These are phyloP conservation scores for Parnassius smintheus DNA, from an alignment of 2,888 invertebrate genomes.

Conservation along the genomic window DNA sequence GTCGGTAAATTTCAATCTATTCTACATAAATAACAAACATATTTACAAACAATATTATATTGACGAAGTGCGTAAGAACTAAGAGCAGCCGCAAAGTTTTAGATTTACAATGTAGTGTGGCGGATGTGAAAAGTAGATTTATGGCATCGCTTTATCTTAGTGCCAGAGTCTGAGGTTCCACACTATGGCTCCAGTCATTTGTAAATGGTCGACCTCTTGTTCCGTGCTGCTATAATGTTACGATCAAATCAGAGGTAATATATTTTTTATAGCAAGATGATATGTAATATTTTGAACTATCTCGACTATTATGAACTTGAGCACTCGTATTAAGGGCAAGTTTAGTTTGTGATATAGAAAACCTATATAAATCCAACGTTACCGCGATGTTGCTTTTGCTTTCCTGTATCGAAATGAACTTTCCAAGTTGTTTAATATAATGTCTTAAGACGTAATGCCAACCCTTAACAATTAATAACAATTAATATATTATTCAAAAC, in stretches of 20 bases:
- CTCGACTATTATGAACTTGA: constrained; percentile 4
- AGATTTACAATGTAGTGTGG: constrained; percentile 1
- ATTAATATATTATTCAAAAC: too few species aligned
- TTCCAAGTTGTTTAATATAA: constrained; percentile 9
- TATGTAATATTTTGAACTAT: constrained; percentile 3
- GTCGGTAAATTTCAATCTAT: too few species aligned
- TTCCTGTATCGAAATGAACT: constrained; percentile 14
- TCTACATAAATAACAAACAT: too few species aligned
- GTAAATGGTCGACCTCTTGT: constrained; percentile 31
- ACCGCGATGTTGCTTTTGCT: constrained; percentile 16
- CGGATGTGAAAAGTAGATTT: constrained; percentile 4
- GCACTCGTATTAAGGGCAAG: constrained; percentile 11
- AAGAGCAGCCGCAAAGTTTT: too few species aligned
- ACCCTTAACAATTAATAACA: too few species aligned
- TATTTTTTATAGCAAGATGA: background rate
- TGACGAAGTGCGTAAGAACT: too few species aligned
- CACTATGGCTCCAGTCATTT: constrained; percentile 31
- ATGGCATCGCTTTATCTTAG: constrained; percentile 28
- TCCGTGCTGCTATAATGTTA: constrained; percentile 32
- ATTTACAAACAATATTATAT: too few species aligned
- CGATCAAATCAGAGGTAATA: constrained; percentile 29
- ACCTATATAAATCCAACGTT: constrained; percentile 16
- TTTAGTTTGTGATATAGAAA: constrained; percentile 16
- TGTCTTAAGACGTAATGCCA: too few species aligned
- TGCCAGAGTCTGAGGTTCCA: constrained; percentile 22